Conservation (phyloP, 2,888 invertebrate species). For the Dasypolia templi region DNA sequence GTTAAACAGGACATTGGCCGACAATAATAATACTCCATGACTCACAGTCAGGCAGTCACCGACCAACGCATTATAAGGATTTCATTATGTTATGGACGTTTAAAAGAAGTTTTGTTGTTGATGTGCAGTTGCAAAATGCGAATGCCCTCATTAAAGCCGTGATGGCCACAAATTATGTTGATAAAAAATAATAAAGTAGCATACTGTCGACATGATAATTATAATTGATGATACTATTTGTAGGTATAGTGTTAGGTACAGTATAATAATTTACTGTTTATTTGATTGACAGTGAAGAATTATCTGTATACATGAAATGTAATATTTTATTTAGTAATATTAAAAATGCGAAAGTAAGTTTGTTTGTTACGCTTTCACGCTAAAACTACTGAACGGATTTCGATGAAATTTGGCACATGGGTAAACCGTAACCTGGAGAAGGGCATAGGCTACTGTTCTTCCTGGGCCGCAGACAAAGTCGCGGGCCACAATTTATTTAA, state of each 20-base stretch:
- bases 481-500: too few relatives aligned
- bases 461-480: too few relatives aligned
- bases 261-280: not conserved
- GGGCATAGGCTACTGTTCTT: too few relatives aligned
- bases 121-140: constrained; percentile 42
- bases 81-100: constrained; percentile 19
- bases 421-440: too few relatives aligned
- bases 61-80: constrained; percentile 46
- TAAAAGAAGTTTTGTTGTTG: constrained; percentile 33
- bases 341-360: too few relatives aligned
- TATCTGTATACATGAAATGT: not conserved
- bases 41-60: constrained; percentile 29
- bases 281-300: not conserved
- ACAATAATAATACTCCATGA: constrained; percentile 43
- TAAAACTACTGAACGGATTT: too few relatives aligned
- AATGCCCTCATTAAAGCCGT: constrained; percentile 35
- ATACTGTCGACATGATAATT: constrained; percentile 11
- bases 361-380: too few relatives aligned
- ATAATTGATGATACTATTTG: not conserved
- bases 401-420: too few relatives aligned
- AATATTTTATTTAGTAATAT: too few relatives aligned
- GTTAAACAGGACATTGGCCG: constrained; percentile 50
- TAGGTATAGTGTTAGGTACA: not conserved
- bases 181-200: constrained; percentile 34
- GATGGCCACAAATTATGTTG: constrained; percentile 19